Evolutionary conservation across 2,888 invertebrate species (phyloP).

Genomic region (Heterodera filipjevi): DNA sequence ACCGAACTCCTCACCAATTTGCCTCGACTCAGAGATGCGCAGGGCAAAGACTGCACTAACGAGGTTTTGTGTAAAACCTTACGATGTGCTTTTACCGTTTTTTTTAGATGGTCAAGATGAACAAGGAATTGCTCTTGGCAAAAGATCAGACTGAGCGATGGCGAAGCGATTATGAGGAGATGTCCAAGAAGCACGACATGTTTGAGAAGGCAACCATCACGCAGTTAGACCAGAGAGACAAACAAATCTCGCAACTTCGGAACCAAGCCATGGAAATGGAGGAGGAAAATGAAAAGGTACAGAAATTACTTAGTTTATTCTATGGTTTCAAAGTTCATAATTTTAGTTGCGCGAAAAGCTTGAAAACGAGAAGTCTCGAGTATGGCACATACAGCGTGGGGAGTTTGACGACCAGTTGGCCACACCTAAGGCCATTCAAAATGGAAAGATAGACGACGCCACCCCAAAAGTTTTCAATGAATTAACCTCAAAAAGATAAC

Average conservation of each 20-base stretch:
- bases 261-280: constrained; percentile 27
- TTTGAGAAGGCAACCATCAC: constrained; percentile 15
- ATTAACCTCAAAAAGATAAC: too few relatives aligned
- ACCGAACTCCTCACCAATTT: constrained; percentile 4
- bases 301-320: not conserved
- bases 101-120: constrained; percentile 24
- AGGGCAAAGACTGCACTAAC: constrained; percentile 29
- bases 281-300: constrained; percentile 32
- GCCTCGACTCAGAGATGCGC: constrained; percentile 21
- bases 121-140: constrained; percentile 10
- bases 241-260: not conserved
- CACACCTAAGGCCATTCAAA: not conserved
- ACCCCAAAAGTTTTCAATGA: too few relatives aligned
- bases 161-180: not conserved
- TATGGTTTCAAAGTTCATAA: not conserved
- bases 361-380: constrained; percentile 27
- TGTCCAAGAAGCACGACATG: constrained; percentile 12
- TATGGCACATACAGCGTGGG: constrained; percentile 24
- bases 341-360: constrained; percentile 31
- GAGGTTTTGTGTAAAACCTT: constrained; percentile 23
- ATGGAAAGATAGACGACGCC: too few relatives aligned
- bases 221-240: constrained; percentile 24
- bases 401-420: constrained; percentile 11
- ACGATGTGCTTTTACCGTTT: not conserved
- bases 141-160: constrained; percentile 12